Base-by-base conservation (phyloP, 2,888 invertebrate genomes). In the Lissocephala sabroskyi region DNA sequence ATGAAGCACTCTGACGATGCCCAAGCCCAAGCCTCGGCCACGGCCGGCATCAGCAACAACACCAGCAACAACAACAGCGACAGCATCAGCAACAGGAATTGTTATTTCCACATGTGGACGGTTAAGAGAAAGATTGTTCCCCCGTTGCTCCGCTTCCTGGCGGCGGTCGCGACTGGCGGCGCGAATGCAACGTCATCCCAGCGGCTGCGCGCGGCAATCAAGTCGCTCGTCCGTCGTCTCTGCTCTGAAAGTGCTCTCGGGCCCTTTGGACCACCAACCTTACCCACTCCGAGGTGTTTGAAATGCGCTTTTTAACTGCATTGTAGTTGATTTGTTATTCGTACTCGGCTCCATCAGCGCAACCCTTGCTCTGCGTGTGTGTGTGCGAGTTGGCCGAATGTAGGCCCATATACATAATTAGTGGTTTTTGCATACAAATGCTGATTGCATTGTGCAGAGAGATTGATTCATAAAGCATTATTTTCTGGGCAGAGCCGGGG, bases 281-380 rank as follows among this genome's bases (percentile, higher is more conserved):
- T 23, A 41, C 23, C 11, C 30, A 40, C 41, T 41, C 39, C 52
- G 48, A 68, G 67, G 71, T 75, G 68, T 75, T 71, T 62, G 56
- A 62, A 76, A 73, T 73, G 61, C 55, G 74, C 65, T 63, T 65
- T 65, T 73, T 73, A 71, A 73, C 76, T 68, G 76, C 71, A 71
- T 65, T 76, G 61, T 65, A 62, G 70, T 71, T 76, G 76, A 61
- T 68, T 63, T 63, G 70, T 61, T 76, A 73, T 68, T 61, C 65
- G 63, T 73, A 74, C 55, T 53, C 10, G 35, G 13, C 14, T 37
- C n/a, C 17, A 5, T 18, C 7, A 5, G 19, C 11, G 18, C 36
- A 30, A n/a, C 33, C 11, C 14, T 33, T 33, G 33, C 33, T 29
- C n/a, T 33, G 7, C 30, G 10, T 33, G 33, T 13, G 35, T 1